A percentile compares a stretch with the other conserved stretches of the same genome.
phyloP scores from a whole-genome alignment of 2,113 vertebrate genomes.

The Electrona antarctica region DNA sequence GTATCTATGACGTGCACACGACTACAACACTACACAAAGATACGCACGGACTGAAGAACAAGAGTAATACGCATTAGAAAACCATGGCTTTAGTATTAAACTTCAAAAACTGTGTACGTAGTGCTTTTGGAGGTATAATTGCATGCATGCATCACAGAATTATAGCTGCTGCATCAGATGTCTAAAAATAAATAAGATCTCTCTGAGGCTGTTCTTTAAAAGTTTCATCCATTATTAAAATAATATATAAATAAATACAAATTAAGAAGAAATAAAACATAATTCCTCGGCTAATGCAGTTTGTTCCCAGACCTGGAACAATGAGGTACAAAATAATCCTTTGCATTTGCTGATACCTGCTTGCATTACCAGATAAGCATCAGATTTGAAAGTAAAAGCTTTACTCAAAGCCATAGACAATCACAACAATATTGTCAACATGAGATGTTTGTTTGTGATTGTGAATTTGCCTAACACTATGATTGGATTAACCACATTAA shows the following conservation, averaged over 20 bases:
- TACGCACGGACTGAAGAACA: not conserved
- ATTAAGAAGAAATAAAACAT: not conserved
- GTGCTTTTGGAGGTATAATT: not conserved
- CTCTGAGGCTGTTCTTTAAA: not conserved
- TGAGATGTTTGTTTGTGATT: too few relatives aligned
- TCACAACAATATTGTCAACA: too few relatives aligned
- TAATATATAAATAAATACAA: not conserved
- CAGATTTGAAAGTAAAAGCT: too few relatives aligned
- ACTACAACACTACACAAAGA: not conserved
- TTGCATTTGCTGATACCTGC: too few relatives aligned
- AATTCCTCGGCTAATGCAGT: not conserved
- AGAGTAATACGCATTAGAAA: not conserved
- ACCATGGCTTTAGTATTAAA: not conserved
- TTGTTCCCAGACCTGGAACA: conserved; percentile 2
- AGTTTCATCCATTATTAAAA: not conserved
- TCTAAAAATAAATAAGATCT: conserved; percentile 11
- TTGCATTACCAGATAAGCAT: too few relatives aligned
- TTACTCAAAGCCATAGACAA: too few relatives aligned
- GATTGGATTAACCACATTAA: too few relatives aligned
- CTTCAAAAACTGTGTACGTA: too few relatives aligned
- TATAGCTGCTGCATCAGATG: conserved; percentile 2
- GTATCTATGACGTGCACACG: not conserved
- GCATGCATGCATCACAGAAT: conserved; percentile 11
- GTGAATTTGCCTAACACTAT: too few relatives aligned
- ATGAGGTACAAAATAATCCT: not conserved